These are phyloP conservation scores for Salmo trutta DNA, from an alignment of 2,797 vertebrate species.

Conservation along the genomic window DNA sequence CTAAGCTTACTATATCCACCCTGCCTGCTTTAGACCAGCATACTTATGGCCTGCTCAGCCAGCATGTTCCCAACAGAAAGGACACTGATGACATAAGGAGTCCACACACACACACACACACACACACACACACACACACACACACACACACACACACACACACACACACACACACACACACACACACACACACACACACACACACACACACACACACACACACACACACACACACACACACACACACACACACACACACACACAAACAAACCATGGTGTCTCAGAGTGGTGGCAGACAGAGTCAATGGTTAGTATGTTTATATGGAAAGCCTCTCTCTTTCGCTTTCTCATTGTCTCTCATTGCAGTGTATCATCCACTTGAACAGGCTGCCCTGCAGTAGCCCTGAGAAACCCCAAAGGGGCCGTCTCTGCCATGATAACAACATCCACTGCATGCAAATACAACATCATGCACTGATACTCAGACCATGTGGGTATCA, in stretches of 20 bases:
- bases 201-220: neutral
- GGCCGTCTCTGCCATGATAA: slow-evolving; percentile 21
- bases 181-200: neutral
- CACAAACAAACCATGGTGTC: neutral
- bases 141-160: neutral
- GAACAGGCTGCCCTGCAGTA: neutral
- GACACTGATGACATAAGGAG: neutral
- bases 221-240: neutral
- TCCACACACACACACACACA: neutral
- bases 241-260: neutral
- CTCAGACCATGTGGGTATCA: slow-evolving; percentile 13
- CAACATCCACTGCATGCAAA: slow-evolving; percentile 6
- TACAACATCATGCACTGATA: slow-evolving; percentile 17
- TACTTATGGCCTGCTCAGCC: neutral
- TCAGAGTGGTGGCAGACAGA: neutral
- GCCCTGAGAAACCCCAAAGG: neutral
- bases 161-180: no score
- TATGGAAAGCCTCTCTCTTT: neutral
- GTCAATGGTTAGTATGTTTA: neutral
- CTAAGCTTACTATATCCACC: neutral
- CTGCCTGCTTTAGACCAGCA: neutral
- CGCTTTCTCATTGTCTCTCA: no score
- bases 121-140: neutral
- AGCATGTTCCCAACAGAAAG: neutral
- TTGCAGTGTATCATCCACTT: neutral